These are phyloP conservation scores for Telenomus remus DNA, from an alignment of 1,140 invertebrate species.

Conservation along the genomic window DNA sequence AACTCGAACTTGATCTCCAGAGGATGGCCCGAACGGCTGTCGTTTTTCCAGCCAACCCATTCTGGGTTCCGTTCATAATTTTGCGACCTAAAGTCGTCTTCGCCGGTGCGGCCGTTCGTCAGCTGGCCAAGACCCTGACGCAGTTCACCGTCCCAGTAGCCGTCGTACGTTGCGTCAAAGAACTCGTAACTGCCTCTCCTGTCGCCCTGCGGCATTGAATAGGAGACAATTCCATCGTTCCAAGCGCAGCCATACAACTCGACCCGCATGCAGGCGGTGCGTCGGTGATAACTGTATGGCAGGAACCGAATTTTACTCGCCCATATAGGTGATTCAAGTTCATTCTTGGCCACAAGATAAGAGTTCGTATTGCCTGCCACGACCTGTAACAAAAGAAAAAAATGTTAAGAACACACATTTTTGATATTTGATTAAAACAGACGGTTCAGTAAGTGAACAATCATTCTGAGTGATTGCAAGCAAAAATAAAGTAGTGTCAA, in stretches of 20 bases:
- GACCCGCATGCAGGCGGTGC: conserved; percentile 91
- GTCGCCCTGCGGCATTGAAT: conserved; percentile 82
- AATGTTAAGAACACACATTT: neutral
- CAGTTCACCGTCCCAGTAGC: conserved; percentile 82
- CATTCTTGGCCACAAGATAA: conserved; percentile 84
- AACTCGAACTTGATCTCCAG: conserved; percentile 91
- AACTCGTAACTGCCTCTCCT: conserved; percentile 89
- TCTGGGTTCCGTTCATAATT: conserved; percentile 80
- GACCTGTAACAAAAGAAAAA: conserved; percentile 76
- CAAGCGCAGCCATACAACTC: conserved; percentile 88
- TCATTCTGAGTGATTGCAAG: conserved; percentile 28
- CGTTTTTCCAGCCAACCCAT: conserved; percentile 96
- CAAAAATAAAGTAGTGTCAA: conserved; percentile 48
- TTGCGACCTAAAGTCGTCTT: conserved; percentile 84
- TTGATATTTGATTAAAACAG: neutral
- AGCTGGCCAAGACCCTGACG: conserved; percentile 89
- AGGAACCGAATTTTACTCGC: conserved; percentile 87
- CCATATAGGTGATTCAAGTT: conserved; percentile 86
- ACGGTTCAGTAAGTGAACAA: conserved; percentile 19
- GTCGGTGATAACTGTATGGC: conserved; percentile 86
- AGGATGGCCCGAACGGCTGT: conserved; percentile 79
- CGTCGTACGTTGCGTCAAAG: conserved; percentile 94
- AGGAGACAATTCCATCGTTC: conserved; percentile 77
- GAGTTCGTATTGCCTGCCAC: conserved; percentile 88
- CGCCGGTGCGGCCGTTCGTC: conserved; percentile 83